Percentiles rank a stretch among this genome's conserved stretches.
phyloP scores from a whole-genome alignment of 2,797 vertebrate genomes.

The Brachyalestes nurse region DNA sequence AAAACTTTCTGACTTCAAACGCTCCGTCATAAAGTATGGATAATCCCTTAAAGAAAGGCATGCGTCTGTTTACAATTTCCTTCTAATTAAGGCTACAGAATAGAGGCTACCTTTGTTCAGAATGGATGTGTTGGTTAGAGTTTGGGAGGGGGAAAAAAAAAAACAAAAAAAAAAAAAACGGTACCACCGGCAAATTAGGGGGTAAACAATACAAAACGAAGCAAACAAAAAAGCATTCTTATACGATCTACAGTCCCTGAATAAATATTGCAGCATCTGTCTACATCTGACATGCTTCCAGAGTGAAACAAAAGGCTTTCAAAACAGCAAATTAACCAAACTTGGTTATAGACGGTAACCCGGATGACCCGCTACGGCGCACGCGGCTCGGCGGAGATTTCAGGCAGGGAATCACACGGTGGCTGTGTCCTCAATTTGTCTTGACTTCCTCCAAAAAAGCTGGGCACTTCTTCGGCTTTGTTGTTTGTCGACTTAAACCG shows the following conservation, averaged over 20 bases:
- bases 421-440: slow-evolving; percentile 63
- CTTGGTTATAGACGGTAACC: slow-evolving; percentile 70
- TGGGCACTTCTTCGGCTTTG: slow-evolving; percentile 53
- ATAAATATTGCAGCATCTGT: slow-evolving; percentile 83
- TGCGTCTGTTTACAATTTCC: slow-evolving; percentile 79
- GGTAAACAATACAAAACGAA: slow-evolving; percentile 74
- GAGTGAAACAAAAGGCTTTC: slow-evolving; percentile 74
- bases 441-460: slow-evolving; percentile 53
- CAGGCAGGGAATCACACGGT: slow-evolving; percentile 40
- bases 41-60: slow-evolving; percentile 78
- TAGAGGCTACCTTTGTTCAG: slow-evolving; percentile 75
- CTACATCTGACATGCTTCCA: slow-evolving; percentile 79
- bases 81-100: slow-evolving; percentile 81
- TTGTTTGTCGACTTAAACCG: slow-evolving; percentile 42
- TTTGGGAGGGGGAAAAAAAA: slow-evolving; percentile 59
- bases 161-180: slow-evolving; percentile 46
- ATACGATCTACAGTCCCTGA: slow-evolving; percentile 76
- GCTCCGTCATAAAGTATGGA: slow-evolving; percentile 83
- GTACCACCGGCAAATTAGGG: slow-evolving; percentile 78
- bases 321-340: slow-evolving; percentile 74
- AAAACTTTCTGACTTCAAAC: slow-evolving; percentile 83
- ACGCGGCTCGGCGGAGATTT: slow-evolving; percentile 54
- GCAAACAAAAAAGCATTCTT: slow-evolving; percentile 80
- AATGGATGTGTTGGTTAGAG: slow-evolving; percentile 78
- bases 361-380: slow-evolving; percentile 69